Conservation (phyloP, 35 echinoderm and acorn worm genomes). For the Chiridota heheva region DNA sequence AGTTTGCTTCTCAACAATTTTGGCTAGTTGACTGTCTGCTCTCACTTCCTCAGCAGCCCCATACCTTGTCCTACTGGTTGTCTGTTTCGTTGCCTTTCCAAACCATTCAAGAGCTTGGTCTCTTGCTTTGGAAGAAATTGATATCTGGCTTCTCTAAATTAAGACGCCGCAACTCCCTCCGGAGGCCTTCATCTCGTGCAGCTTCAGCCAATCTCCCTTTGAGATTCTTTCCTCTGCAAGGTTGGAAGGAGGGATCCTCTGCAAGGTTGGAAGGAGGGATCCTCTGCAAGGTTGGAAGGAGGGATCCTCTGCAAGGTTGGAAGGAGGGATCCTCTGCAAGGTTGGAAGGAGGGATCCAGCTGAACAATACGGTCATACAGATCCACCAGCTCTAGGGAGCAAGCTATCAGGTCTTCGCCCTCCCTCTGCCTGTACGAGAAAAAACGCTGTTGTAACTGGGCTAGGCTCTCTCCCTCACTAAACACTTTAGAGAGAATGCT, state of each 20-base stretch:
- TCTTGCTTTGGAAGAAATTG: not conserved
- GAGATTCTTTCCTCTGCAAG: not conserved
- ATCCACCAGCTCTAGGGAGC: slow-evolving; percentile 42
- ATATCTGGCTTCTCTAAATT: slow-evolving; percentile 17
- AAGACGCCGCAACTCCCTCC: slow-evolving; percentile 20
- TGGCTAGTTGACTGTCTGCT: not conserved
- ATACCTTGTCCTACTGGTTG: not conserved
- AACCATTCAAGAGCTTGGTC: not conserved
- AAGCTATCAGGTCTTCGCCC: slow-evolving; percentile 29
- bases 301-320: no score
- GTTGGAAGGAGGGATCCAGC: no score
- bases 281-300: no score
- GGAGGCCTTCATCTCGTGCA: slow-evolving; percentile 14
- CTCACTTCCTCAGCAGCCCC: not conserved
- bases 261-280: no score
- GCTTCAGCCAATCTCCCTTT: slow-evolving; percentile 47
- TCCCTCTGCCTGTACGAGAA: slow-evolving; percentile 38
- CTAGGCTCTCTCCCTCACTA: slow-evolving; percentile 55
- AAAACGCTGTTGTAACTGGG: slow-evolving; percentile 62
- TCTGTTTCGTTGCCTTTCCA: not conserved
- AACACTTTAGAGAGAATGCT: slow-evolving; percentile 50
- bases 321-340: no score
- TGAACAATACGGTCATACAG: slow-evolving; percentile 51
- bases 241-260: slow-evolving; percentile 28
- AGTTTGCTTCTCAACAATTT: not conserved